A percentile compares a stretch with the other conserved stretches of the same genome.
These are phyloP conservation scores for Lochmaea capreae DNA, from an alignment of 2,888 invertebrate genomes.

Conservation along the genomic window DNA sequence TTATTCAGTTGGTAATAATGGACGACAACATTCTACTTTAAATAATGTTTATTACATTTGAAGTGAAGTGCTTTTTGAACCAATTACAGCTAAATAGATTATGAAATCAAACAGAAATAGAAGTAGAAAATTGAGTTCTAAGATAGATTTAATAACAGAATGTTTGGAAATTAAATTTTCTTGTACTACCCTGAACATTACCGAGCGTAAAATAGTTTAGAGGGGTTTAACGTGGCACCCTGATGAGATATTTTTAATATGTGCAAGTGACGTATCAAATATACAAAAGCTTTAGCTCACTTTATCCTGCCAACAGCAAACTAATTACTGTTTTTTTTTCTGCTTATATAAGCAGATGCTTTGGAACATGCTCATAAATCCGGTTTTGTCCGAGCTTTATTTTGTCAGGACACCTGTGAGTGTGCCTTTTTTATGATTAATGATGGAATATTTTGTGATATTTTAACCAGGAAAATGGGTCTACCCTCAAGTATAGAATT, in stretches of 20 bases:
- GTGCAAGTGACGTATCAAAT: constrained; percentile 23
- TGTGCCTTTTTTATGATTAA: constrained; percentile 15
- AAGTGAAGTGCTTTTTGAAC: neutral
- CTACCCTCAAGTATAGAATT: neutral
- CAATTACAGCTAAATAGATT: too few relatives aligned
- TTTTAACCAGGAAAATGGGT: neutral
- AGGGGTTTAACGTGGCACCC: neutral
- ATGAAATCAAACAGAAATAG: too few relatives aligned
- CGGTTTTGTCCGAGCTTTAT: neutral
- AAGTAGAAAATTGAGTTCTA: neutral
- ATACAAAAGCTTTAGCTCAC: constrained; percentile 9
- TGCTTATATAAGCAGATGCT: neutral
- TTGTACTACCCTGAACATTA: neutral
- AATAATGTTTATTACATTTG: neutral
- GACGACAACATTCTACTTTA: neutral
- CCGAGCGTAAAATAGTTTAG: neutral
- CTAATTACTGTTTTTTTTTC: constrained; percentile 8
- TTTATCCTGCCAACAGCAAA: constrained; percentile 6
- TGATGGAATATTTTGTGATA: constrained; percentile 1
- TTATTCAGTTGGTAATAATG: constrained; percentile 1
- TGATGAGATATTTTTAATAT: constrained; percentile 7
- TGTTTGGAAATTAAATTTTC: neutral
- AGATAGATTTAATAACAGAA: neutral
- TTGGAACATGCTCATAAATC: constrained; percentile 13
- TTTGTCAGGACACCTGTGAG: constrained; percentile 13